These are phyloP conservation scores for Trissoscelio sp. DNA, from an alignment of 2,888 invertebrate species.

Conservation along the genomic window DNA sequence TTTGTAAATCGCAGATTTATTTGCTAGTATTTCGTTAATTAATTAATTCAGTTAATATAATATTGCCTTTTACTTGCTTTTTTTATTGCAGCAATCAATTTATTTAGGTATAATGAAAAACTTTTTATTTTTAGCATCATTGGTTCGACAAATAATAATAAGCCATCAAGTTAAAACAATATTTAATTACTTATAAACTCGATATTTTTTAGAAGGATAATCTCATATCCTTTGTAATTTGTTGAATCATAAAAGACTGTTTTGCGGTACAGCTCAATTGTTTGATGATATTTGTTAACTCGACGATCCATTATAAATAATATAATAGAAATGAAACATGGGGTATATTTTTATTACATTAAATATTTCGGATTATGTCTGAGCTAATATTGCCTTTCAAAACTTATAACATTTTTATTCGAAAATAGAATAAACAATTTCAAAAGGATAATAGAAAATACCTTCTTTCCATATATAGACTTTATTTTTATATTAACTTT, in stretches of 20 bases:
- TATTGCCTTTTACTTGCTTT: background rate
- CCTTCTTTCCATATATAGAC: no score
- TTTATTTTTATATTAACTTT: constrained; percentile 2
- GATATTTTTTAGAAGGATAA: background rate
- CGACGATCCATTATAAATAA: background rate
- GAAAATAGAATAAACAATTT: constrained; percentile 3
- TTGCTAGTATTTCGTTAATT: background rate
- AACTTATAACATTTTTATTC: background rate
- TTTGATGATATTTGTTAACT: background rate
- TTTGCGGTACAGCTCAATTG: no score
- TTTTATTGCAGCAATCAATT: background rate
- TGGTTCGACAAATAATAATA: background rate
- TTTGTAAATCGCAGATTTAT: background rate
- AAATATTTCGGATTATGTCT: constrained; percentile 1
- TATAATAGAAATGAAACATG: background rate
- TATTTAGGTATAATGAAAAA: background rate
- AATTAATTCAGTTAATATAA: background rate
- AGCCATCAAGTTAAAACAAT: background rate
- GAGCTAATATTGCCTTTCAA: background rate
- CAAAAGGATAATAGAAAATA: background rate
- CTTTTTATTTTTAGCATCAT: background rate
- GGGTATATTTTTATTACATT: background rate
- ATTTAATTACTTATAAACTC: background rate
- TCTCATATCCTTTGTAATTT: background rate
- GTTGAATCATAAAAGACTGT: no score